phyloP scores from a whole-genome alignment of 2,888 invertebrate species.

The Eupithecia inturbata region DNA sequence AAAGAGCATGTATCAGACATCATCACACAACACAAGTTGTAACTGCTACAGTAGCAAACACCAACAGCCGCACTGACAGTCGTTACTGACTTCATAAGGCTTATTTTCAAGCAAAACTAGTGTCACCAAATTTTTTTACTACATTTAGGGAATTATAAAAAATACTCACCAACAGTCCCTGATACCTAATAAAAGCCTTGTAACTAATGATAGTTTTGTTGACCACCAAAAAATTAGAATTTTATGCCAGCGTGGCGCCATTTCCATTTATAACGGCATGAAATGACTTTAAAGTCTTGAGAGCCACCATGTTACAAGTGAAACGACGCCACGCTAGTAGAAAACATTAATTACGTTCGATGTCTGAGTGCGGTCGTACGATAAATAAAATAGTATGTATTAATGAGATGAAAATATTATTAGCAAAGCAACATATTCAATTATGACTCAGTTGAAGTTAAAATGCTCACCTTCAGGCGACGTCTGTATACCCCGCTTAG shows the following conservation, averaged over 20 bases:
- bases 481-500: constrained; percentile 95
- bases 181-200: neutral
- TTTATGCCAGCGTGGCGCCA: neutral
- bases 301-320: too few species aligned
- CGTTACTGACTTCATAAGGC: neutral
- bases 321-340: too few species aligned
- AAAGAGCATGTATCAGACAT: neutral
- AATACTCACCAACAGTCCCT: too few species aligned
- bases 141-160: too few species aligned
- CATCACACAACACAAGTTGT: neutral
- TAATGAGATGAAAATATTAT: neutral
- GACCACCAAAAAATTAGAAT: neutral
- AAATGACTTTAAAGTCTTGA: too few species aligned
- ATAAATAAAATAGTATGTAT: neutral
- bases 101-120: too few species aligned
- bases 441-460: neutral
- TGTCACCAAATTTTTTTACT: too few species aligned
- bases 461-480: constrained; percentile 91
- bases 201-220: neutral
- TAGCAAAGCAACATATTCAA: neutral
- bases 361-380: neutral
- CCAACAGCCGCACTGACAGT: too few species aligned
- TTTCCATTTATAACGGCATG: too few species aligned
- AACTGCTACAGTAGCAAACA: neutral
- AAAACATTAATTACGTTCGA: too few species aligned